phyloP scores from a whole-genome alignment of 2,888 invertebrate genomes.

The Phortica okadai region DNA sequence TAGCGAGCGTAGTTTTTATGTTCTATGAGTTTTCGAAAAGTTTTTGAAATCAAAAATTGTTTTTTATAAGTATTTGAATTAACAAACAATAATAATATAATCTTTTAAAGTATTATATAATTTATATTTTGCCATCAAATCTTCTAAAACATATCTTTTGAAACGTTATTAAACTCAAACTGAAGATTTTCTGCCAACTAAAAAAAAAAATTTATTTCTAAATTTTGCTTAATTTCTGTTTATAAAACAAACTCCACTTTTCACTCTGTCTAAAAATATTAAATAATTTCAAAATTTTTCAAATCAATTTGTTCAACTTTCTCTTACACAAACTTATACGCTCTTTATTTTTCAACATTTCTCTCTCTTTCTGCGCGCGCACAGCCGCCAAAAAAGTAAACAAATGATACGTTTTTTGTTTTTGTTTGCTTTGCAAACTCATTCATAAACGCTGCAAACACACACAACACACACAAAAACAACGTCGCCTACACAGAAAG shows the following conservation, averaged over 20 bases:
- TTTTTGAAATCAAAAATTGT: not conserved
- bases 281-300: not conserved
- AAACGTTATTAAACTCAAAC: too few species aligned
- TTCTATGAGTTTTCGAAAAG: not conserved
- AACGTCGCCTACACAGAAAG: conserved; percentile 5
- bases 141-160: too few species aligned
- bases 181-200: too few species aligned
- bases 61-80: too few species aligned
- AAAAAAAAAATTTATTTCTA: too few species aligned
- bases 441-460: conserved; percentile 67
- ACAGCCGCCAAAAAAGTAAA: conserved; percentile 62
- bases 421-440: conserved; percentile 43
- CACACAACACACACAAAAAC: not conserved
- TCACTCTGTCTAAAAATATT: not conserved
- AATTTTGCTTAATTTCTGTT: too few species aligned
- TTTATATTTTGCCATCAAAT: too few species aligned
- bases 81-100: too few species aligned
- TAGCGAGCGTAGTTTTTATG: not conserved
- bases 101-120: too few species aligned
- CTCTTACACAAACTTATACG: not conserved
- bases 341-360: conserved; percentile 9
- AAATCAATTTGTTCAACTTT: not conserved
- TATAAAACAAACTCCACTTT: not conserved
- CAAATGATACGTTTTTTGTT: conserved; percentile 62
- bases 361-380: conserved; percentile 45